Evolutionary conservation across 2,113 vertebrate species (phyloP), one percentile per base, ranked within the genome.

Genomic region (Poeciliopsis occidentalis): DNA sequence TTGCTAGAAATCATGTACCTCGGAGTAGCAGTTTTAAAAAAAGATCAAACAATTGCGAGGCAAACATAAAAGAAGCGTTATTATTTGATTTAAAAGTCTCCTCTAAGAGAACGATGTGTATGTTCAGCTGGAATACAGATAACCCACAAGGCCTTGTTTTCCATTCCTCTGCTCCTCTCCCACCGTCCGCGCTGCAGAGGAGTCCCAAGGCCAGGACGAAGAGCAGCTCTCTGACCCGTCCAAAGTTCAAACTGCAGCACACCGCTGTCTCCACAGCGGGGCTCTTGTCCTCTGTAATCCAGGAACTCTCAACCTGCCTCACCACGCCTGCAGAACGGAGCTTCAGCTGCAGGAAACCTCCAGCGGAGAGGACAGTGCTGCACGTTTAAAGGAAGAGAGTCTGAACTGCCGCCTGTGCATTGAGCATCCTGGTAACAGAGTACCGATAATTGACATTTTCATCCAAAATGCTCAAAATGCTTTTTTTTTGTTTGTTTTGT

Each of bases 271-370:
- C 51, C 80, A 67, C 60, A 84, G 79, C 4, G 67, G 66, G 47
- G 29, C 69, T 0, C 87, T 94, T 7, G 78, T 94, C 81, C 82
- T 94, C 77, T 89, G 92, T 76, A 94, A 94, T 82, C 90, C 85
- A 8, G 86, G 76, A 29, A 76, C 87, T 12, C 69, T 82, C 75
- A 81, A 79, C 47, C 27, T 81, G 60, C 78, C 83, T 27, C 83
- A 82, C 4, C 12, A 37, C 17, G 78, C 82, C 37, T 65, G 62
- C 63, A 41, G 78, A 51, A 32, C 34, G 8, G 37, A 39, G n/a
- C 22, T 22, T 1, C 64, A 22, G 47, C 64, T 64, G 1, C n/a
- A 29, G 30, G 73, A 71, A 3, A 29, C 64, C 26, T n/a, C 27
- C 27, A 73, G 82, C 10, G 34, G 0, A 19, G 15, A 1, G 4